These are phyloP conservation scores for Todiramphus chloris DNA, from an alignment of 2,113 vertebrate species.

Conservation along the genomic window DNA sequence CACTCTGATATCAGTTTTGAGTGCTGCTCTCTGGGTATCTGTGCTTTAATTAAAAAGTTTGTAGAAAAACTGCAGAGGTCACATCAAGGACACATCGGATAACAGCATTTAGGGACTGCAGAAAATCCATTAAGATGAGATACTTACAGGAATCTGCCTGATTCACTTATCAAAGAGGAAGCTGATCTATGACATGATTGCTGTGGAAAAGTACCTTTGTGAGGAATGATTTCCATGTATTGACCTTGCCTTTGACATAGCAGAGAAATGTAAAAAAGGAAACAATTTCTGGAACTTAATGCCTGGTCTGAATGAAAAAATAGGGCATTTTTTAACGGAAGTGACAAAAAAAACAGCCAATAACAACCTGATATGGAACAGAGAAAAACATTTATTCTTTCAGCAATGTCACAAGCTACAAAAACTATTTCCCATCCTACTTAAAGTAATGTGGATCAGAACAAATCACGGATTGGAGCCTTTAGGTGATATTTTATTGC, in stretches of 20 bases:
- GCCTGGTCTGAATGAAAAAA: background rate
- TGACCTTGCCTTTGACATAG: background rate
- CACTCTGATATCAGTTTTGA: background rate
- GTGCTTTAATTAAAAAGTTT: background rate
- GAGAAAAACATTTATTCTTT: background rate
- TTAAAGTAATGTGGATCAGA: accelerated
- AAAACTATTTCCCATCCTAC: background rate
- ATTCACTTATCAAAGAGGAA: background rate
- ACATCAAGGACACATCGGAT: background rate
- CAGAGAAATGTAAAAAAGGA: background rate
- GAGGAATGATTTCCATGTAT: background rate
- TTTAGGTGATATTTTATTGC: background rate
- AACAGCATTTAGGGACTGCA: background rate
- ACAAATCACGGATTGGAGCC: background rate
- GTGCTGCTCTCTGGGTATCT: background rate
- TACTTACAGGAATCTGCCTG: background rate
- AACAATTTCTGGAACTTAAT: background rate
- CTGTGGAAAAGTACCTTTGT: background rate
- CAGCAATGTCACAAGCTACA: background rate
- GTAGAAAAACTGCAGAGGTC: background rate
- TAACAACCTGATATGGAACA: background rate
- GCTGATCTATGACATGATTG: background rate
- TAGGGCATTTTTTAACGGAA: background rate
- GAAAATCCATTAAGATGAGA: background rate
- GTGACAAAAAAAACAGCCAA: background rate